Base-by-base conservation (phyloP, 2,888 invertebrate species). In the Heliconius erato region DNA sequence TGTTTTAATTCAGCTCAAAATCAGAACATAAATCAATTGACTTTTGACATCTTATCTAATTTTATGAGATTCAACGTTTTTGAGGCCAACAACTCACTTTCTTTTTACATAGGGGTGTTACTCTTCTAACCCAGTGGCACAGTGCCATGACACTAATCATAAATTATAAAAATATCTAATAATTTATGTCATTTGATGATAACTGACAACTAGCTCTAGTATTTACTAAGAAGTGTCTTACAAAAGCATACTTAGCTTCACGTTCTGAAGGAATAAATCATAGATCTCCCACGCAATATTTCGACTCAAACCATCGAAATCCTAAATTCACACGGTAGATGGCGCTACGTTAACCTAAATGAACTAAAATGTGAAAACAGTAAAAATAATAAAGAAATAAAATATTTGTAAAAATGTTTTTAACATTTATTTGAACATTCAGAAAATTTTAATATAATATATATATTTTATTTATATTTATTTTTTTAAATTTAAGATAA, bases 271-370 rank as follows among this genome's bases (percentile, higher is more conserved):
- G 28, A 40, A 78, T 78, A 67, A 78, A 78, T 78, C 78, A 78
- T 28, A 32, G n/a, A 44, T 14, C 32, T 59, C 59, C 19, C 44
- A 69, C 78, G 78, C 23, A 32, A 74, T 54, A 77, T 71, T 77
- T 82, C 77, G 76, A 82, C 59, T 81, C 67, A 71, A 83, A 83
- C 83, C 79, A 49, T 54, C 19, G 35, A 59, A 19, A 28, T 81
- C 65, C 81, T 14, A 78, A 87, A 87, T 87, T 85, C 86, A 85
- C 84, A 82, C 86, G 86, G 89, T 91, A 94, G 94, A 94, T 95
- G 95, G 91, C 94, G 93, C 91, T 93, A 85, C 88, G 90, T 89
- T 92, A 93, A 94, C 28, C 69, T 67, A 79, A 59, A 79, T 79
- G 40, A n/a, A 49, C 16, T n/a, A 40, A 23, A 19, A 54, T 19